A percentile compares a stretch with the other conserved stretches of the same genome.
phyloP scores from a whole-genome alignment of 2,888 invertebrate species.

The Sinhomidia bicolor region DNA sequence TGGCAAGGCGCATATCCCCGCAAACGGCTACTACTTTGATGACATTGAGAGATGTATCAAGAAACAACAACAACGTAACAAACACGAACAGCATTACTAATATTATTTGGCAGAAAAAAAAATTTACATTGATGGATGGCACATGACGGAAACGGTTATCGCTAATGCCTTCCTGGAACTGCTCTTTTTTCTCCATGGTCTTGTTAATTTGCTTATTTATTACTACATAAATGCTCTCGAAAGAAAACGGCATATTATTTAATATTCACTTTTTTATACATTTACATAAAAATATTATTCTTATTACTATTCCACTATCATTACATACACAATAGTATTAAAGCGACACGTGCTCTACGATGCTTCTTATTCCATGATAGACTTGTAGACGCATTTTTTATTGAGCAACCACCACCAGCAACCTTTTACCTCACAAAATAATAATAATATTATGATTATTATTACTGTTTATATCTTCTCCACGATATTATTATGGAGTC shows the following conservation, averaged over 20 bases:
- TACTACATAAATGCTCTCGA: too few species aligned
- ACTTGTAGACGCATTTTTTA: neutral
- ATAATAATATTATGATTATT: neutral
- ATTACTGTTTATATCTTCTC: neutral
- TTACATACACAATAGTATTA: neutral
- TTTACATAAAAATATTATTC: neutral
- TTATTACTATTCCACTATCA: neutral
- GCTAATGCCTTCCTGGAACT: slow-evolving; percentile 20
- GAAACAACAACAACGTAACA: too few species aligned
- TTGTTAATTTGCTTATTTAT: neutral
- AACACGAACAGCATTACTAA: too few species aligned
- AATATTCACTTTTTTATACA: too few species aligned
- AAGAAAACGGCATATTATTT: too few species aligned
- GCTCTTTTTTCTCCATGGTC: neutral
- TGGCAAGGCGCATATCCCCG: too few species aligned
- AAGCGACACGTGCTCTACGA: neutral
- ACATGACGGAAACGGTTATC: slow-evolving; percentile 53
- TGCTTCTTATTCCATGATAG: neutral
- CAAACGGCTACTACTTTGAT: too few species aligned
- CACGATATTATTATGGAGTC: too few species aligned
- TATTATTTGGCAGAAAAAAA: neutral
- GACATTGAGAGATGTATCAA: too few species aligned
- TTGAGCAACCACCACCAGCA: too few species aligned
- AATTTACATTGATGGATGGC: neutral
- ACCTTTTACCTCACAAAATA: slow-evolving; percentile 2